Evolutionary conservation across 2,888 invertebrate genomes (phyloP).

Genomic region (Cephus spinipes): DNA sequence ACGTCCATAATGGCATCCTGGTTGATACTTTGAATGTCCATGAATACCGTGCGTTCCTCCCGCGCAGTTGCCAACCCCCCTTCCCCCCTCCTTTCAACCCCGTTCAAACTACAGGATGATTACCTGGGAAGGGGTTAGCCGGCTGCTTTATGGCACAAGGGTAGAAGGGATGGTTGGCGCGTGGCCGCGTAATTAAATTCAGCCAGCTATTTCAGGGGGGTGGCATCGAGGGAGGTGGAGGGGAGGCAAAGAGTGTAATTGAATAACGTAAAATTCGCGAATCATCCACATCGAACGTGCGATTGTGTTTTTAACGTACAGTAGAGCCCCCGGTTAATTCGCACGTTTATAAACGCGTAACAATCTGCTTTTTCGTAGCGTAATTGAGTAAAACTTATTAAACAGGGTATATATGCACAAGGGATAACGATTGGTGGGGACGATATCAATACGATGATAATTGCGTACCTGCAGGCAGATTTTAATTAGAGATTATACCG

Average conservation of each 20-base stretch:
- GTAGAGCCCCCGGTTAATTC: background rate
- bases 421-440: background rate
- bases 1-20: background rate
- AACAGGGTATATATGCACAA: background rate
- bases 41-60: background rate
- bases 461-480: background rate
- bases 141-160: background rate
- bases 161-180: background rate
- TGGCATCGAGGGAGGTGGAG: background rate
- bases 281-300: background rate
- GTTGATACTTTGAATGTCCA: background rate
- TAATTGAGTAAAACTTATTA: background rate
- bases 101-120: background rate
- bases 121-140: background rate
- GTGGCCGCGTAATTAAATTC: background rate
- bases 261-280: background rate
- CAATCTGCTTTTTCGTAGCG: background rate
- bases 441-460: background rate
- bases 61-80: background rate
- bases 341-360: background rate
- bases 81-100: fast-evolving
- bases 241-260: background rate
- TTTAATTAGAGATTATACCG: background rate
- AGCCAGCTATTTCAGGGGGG: background rate
- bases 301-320: too few relatives aligned